Percentiles rank a stretch among this genome's conserved stretches.
Conservation (phyloP, 2,888 invertebrate genomes). For the Drymonia ruficornis region DNA sequence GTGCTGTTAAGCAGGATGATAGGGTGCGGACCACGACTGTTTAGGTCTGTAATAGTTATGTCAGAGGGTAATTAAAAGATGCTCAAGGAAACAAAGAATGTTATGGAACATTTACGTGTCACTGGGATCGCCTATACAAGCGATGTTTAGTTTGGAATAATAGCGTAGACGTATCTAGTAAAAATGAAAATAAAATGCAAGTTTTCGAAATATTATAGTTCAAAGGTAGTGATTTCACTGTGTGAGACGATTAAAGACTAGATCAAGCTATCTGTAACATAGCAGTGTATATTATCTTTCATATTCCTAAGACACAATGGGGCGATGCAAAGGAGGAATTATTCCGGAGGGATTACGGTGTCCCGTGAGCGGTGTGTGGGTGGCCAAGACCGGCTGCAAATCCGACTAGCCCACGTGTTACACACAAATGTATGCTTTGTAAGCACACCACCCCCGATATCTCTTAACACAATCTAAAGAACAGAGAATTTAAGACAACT, state of each 20-base stretch:
- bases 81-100: no score
- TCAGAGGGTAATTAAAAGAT: neutral
- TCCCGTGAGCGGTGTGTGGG: neutral
- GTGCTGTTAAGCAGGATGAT: neutral
- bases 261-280: no score
- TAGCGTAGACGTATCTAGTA: no score
- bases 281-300: neutral
- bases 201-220: no score
- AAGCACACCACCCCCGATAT: neutral
- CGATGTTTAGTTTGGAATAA: no score
- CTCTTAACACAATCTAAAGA: no score
- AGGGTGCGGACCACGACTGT: neutral
- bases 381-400: neutral
- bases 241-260: no score
- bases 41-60: neutral
- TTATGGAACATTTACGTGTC: no score
- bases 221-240: no score
- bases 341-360: conserved; percentile 28
- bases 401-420: neutral
- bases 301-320: conserved; percentile 15
- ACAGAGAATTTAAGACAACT: no score
- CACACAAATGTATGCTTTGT: neutral
- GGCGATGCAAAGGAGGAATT: conserved; percentile 36
- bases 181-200: no score
- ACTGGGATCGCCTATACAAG: no score